A percentile compares a stretch with the other conserved stretches of the same genome.
phyloP scores from a whole-genome alignment of 2,113 vertebrate genomes.

The Anarrhichthys ocellatus region DNA sequence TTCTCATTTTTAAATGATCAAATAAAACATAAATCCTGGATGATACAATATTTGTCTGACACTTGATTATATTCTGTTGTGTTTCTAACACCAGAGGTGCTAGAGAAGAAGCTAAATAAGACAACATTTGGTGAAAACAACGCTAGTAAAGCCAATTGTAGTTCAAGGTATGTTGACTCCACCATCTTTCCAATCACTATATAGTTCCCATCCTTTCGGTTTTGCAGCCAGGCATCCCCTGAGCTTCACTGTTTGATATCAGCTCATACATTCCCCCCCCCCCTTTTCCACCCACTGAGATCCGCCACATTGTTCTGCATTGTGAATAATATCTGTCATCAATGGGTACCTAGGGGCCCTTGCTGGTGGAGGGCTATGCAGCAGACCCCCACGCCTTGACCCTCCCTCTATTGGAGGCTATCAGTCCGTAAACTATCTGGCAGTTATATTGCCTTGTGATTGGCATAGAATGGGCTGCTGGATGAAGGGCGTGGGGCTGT shows the following conservation, averaged over 20 bases:
- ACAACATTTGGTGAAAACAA: not conserved
- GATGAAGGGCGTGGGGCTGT: conserved; percentile 20
- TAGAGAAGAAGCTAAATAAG: not conserved
- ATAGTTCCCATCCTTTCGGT: not conserved
- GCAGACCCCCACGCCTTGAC: conserved; percentile 36
- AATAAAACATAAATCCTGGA: conserved; percentile 17
- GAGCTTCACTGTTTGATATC: conserved; percentile 38
- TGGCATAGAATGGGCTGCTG: conserved; percentile 39
- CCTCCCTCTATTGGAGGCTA: conserved; percentile 52
- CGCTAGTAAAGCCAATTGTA: too few species aligned
- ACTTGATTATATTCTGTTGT: not conserved
- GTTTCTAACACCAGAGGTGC: not conserved
- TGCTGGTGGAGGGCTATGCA: conserved; percentile 43
- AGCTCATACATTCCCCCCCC: conserved; percentile 31
- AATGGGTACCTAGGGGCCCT: conserved; percentile 45
- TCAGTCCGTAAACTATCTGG: conserved; percentile 61
- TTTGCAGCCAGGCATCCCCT: not conserved
- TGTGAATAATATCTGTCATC: conserved; percentile 65
- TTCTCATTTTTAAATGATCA: conserved; percentile 21
- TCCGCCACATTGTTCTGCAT: conserved; percentile 49
- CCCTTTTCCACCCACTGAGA: conserved; percentile 28
- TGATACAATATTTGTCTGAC: not conserved
- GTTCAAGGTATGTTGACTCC: not conserved
- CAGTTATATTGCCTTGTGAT: conserved; percentile 65
- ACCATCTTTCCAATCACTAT: not conserved